Evolutionary conservation across 2,888 invertebrate species (phyloP).

Genomic region (Cephus pygmeus): DNA sequence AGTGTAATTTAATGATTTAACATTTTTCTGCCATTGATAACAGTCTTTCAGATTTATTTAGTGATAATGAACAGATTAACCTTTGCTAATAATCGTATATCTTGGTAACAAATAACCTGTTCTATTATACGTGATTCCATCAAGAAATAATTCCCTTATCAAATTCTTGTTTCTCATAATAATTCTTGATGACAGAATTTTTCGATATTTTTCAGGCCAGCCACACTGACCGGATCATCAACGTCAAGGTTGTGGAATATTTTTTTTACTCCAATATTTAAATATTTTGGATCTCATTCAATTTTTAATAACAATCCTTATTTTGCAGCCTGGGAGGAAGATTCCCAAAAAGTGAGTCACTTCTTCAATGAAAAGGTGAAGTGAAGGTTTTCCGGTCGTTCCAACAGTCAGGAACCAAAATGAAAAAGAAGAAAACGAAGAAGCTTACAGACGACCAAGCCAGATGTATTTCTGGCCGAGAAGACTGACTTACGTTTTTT

Average conservation of each 20-base stretch:
- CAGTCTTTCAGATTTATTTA: not conserved
- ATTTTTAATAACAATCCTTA: not conserved
- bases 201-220: not conserved
- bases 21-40: not conserved
- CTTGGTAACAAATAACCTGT: not conserved
- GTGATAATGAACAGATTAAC: not conserved
- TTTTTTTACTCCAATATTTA: not conserved
- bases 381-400: not conserved
- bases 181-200: not conserved
- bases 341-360: not conserved
- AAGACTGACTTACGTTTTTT: constrained; percentile 30
- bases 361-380: not conserved
- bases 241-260: not conserved
- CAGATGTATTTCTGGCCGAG: constrained; percentile 49
- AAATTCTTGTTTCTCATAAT: not conserved
- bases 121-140: not conserved
- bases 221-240: not conserved
- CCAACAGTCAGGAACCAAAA: not conserved
- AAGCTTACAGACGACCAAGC: constrained; percentile 32
- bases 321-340: not conserved
- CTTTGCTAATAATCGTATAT: not conserved
- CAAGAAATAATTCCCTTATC: not conserved
- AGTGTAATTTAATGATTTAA: not conserved
- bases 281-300: not conserved
- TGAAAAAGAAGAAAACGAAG: constrained; percentile 23